These are phyloP conservation scores for Epiblema foenella DNA, from an alignment of 2,888 invertebrate genomes.

Conservation along the genomic window DNA sequence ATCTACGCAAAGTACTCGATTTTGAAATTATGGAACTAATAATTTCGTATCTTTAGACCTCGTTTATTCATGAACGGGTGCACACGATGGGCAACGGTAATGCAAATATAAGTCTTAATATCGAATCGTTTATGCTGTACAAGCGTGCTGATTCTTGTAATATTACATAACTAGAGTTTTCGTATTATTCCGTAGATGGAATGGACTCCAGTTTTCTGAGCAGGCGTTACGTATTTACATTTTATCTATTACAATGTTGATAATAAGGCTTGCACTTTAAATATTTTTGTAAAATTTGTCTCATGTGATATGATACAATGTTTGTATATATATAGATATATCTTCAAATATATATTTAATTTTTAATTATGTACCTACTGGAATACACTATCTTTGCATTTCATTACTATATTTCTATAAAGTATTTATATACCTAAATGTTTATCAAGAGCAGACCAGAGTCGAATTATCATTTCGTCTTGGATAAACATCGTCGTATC, in stretches of 20 bases:
- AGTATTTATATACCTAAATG: constrained; percentile 4
- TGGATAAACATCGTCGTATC: not conserved
- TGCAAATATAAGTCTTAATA: no score
- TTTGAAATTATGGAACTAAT: not conserved
- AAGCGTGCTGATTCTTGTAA: no score
- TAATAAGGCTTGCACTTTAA: constrained; percentile 37
- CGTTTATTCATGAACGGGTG: not conserved
- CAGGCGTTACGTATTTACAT: constrained; percentile 44
- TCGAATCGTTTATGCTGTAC: no score
- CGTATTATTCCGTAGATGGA: not conserved
- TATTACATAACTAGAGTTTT: no score
- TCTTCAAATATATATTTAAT: constrained; percentile 41
- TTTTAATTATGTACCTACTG: constrained; percentile 35
- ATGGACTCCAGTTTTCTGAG: constrained; percentile 37
- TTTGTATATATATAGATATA: constrained; percentile 31
- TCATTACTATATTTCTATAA: constrained; percentile 18
- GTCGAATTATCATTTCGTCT: not conserved
- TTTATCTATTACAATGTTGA: constrained; percentile 39
- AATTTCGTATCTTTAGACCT: not conserved
- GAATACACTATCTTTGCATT: constrained; percentile 34
- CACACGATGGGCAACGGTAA: no score
- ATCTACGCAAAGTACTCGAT: no score
- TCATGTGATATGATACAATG: constrained; percentile 44
- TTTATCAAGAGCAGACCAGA: not conserved
- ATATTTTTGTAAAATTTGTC: constrained; percentile 45